Percentiles rank a stretch among this genome's conserved stretches.
Conservation (phyloP, 2,797 vertebrate species). For the Poeciliopsis infans region DNA sequence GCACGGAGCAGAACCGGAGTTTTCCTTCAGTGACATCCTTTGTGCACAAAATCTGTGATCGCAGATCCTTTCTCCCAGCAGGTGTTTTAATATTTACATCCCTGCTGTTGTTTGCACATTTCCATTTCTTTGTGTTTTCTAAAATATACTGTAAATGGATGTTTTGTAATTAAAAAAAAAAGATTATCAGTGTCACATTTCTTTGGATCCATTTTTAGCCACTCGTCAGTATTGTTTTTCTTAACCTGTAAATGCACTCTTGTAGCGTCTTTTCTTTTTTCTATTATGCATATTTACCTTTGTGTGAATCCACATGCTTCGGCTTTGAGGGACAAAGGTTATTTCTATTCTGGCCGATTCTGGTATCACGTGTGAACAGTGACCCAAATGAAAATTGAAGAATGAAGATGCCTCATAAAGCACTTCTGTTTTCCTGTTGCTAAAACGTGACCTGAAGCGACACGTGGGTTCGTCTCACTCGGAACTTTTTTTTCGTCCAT, state of each 20-base stretch:
- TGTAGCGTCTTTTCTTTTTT: not conserved
- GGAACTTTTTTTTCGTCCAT: not conserved
- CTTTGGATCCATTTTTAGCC: not conserved
- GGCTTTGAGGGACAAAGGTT: not conserved
- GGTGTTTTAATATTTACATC: not conserved
- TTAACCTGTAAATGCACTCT: not conserved
- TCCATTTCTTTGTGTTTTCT: too few species aligned
- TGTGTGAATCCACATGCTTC: not conserved
- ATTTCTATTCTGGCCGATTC: not conserved
- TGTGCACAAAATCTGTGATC: not conserved
- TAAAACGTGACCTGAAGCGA: not conserved
- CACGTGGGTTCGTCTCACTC: not conserved
- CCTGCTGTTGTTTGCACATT: not conserved
- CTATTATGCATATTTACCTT: not conserved
- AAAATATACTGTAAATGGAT: not conserved
- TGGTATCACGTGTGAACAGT: not conserved
- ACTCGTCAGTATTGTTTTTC: not conserved
- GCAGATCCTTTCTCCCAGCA: not conserved
- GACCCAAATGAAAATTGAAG: not conserved
- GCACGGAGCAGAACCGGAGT: not conserved
- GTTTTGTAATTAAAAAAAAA: not conserved
- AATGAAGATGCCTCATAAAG: slow-evolving; percentile 7
- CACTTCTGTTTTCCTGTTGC: not conserved
- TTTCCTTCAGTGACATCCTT: not conserved
- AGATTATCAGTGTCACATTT: not conserved